Base-by-base conservation (phyloP, 2,113 vertebrate genomes). In the Dendrocopos noguchii region DNA sequence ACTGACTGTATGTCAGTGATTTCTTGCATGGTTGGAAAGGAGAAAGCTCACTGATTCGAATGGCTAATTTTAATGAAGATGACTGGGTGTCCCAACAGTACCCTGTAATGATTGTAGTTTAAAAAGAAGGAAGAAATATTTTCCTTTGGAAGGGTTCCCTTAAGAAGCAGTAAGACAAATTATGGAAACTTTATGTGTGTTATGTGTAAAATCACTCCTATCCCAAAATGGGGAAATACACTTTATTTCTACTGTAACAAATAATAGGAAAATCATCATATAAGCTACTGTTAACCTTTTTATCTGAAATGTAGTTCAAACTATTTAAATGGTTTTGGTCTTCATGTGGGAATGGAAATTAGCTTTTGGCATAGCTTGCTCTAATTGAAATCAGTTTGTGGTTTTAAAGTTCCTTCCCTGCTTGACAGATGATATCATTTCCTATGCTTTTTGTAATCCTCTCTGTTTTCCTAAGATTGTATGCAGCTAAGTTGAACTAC, bases 341-440 rank as follows among this genome's bases (percentile, higher is more conserved):
- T 97, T 98, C 92, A 93, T 98, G 97, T 97, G 97, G 98, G 97
- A 98, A 98, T 98, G 98, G 97, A 98, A 98, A 97, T 98, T 97
- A 97, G 96, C 93, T 97, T 96, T 98, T 98, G 98, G 98, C 98
- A 97, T 95, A 95, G 92, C 53, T 95, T 79, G 60, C 93, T 97
- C 90, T 97, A 98, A 98, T 97, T 98, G 97, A 98, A 98, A 98
- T 98, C 97, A 98, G 97, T 98, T 97, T 97, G 95, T 97, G 97
- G 97, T 97, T 98, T 97, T 95, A 94, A 97, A 97, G 97, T 98
- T 97, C 97, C 97, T 98, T 93, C 97, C 96, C 97, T 97, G 96
- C 96, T 95, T 98, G 95, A 97, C 95, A 93, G 96, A 97, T 98
- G 98, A 98, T 97, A 97, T 98, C 95, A 98, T 98, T 98, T 98